Percentiles rank a stretch among this genome's conserved stretches.
Evolutionary conservation across 2,888 invertebrate genomes (phyloP).

Genomic region (Cheilosia pagana): DNA sequence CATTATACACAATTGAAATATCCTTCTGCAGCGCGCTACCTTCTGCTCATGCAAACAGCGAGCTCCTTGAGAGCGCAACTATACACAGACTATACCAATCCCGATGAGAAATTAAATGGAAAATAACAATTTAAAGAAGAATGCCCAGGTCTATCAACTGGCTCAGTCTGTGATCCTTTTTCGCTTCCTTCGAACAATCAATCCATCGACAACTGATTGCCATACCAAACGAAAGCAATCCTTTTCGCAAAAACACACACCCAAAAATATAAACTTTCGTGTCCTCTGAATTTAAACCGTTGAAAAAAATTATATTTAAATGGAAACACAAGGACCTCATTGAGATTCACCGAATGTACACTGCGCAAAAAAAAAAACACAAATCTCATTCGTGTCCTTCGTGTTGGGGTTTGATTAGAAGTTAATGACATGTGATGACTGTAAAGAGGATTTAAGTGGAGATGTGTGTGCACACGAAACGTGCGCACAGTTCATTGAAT

Average conservation of each 20-base stretch:
- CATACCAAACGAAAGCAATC: not conserved
- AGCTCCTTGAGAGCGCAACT: constrained; percentile 30
- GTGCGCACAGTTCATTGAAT: constrained; percentile 30
- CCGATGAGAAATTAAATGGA: constrained; percentile 64
- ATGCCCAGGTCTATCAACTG: constrained; percentile 11
- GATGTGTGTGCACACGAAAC: constrained; percentile 8
- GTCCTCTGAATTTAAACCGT: not conserved
- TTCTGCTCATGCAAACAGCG: constrained; percentile 39
- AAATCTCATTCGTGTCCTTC: constrained; percentile 16
- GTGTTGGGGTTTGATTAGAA: constrained; percentile 49
- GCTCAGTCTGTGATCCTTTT: not conserved
- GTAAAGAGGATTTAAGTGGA: constrained; percentile 49
- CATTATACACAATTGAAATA: constrained; percentile 32
- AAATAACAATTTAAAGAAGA: constrained; percentile 51
- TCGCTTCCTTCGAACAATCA: constrained; percentile 8
- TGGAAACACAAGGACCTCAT: not conserved
- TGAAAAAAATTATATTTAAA: constrained; percentile 3
- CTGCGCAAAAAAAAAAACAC: not conserved
- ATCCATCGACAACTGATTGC: constrained; percentile 25
- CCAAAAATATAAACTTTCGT: not conserved
- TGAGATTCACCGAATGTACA: not conserved
- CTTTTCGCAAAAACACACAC: not conserved
- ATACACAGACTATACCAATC: constrained; percentile 43
- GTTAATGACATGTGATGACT: constrained; percentile 66
- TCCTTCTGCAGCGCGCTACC: constrained; percentile 42